Conservation (phyloP, 64 coral and sea anemone species). For the Astreopora myriophthalma region DNA sequence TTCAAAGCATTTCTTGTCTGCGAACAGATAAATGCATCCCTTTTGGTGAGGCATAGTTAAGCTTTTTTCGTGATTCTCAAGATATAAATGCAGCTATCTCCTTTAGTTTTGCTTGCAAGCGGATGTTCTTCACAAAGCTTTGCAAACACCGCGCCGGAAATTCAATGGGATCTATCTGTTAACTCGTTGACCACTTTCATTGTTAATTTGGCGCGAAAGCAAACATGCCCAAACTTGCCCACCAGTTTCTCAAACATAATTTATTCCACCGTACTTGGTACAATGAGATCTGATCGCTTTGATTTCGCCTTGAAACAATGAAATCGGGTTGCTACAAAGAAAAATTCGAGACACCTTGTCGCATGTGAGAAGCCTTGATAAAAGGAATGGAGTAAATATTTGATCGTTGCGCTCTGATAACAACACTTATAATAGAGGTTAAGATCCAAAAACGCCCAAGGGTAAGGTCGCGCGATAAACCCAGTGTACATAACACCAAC, state of each 20-base stretch:
- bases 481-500: too few relatives aligned
- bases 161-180: neutral
- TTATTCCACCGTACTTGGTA: neutral
- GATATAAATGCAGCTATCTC: too few relatives aligned
- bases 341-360: neutral
- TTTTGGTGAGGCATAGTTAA: too few relatives aligned
- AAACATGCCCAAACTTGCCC: constrained; percentile 23
- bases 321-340: neutral
- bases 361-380: neutral
- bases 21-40: neutral
- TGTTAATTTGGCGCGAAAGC: constrained; percentile 8
- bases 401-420: too few relatives aligned
- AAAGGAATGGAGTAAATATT: neutral
- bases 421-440: too few relatives aligned
- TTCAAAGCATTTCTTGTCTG: too few relatives aligned
- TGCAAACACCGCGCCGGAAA: neutral
- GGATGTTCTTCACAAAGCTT: neutral
- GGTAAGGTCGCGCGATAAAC: too few relatives aligned
- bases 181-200: neutral
- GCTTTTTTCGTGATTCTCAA: too few relatives aligned
- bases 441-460: too few relatives aligned
- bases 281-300: neutral
- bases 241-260: neutral
- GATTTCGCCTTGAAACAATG: neutral
- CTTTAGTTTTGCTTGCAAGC: neutral